A percentile compares a stretch with the other conserved stretches of the same genome.
phyloP scores from a whole-genome alignment of 2,797 vertebrate species.

The Meriones psammophilus region DNA sequence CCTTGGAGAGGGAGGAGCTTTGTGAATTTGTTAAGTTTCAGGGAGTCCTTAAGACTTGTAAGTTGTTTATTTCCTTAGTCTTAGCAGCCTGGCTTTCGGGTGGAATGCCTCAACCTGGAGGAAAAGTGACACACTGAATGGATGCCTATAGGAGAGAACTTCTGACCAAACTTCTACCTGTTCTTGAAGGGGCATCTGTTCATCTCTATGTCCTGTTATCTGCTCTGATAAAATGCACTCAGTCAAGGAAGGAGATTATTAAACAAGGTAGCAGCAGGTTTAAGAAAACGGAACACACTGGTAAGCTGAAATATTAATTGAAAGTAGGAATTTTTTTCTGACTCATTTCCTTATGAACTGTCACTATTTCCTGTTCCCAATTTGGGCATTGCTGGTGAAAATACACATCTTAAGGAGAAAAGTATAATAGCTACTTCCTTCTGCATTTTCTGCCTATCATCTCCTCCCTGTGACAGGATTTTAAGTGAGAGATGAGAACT shows the following conservation, averaged over 20 bases:
- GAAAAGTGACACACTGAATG: background rate
- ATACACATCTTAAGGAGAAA: background rate
- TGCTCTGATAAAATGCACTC: background rate
- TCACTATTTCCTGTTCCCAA: background rate
- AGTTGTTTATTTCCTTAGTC: background rate
- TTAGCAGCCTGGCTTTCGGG: background rate
- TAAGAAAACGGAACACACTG: background rate
- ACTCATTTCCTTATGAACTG: conserved; percentile 13
- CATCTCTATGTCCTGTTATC: background rate
- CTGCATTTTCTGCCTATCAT: background rate
- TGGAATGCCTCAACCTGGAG: background rate
- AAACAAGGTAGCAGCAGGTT: background rate
- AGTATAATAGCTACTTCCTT: background rate
- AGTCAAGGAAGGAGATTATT: background rate
- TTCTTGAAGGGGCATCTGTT: background rate
- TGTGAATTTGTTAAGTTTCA: background rate
- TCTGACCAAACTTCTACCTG: background rate
- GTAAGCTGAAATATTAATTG: conserved; percentile 1
- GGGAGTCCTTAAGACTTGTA: background rate
- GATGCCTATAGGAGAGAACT: background rate
- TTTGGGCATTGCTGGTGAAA: background rate
- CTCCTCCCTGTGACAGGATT: background rate
- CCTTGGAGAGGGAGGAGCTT: background rate
- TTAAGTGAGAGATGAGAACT: background rate
- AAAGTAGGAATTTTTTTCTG: background rate